phyloP scores from a whole-genome alignment of 2,888 invertebrate species.

The Antheraea assamensis region DNA sequence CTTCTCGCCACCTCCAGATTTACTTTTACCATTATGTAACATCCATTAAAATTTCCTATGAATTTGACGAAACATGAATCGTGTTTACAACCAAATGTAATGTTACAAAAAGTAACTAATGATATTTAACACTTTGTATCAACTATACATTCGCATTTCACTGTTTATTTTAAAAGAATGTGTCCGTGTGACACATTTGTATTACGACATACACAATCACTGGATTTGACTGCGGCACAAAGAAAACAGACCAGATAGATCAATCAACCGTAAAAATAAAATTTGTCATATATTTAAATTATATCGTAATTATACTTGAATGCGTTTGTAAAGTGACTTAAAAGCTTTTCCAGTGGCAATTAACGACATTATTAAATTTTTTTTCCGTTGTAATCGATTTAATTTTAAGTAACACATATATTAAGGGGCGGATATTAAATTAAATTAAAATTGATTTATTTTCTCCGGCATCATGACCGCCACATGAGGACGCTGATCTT shows the following conservation, averaged over 20 bases:
- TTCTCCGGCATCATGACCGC: too few species aligned
- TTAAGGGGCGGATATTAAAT: too few species aligned
- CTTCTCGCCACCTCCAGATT: constrained; percentile 10
- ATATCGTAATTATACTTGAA: too few species aligned
- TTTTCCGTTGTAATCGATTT: background rate
- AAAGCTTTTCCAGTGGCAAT: background rate
- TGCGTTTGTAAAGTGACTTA: background rate
- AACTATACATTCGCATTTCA: constrained; percentile 10
- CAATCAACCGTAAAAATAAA: background rate
- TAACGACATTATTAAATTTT: background rate
- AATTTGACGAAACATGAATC: constrained; percentile 3
- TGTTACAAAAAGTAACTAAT: constrained; percentile 6
- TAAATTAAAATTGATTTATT: too few species aligned
- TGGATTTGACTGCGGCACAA: background rate
- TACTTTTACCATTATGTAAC: constrained; percentile 6
- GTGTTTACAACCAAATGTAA: background rate
- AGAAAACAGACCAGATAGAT: background rate
- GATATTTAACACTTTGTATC: constrained; percentile 12
- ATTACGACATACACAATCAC: background rate
- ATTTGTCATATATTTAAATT: background rate
- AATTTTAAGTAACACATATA: too few species aligned
- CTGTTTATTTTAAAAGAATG: constrained; percentile 7
- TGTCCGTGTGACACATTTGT: background rate
- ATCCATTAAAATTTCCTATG: background rate
- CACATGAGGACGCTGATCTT: too few species aligned